Base-by-base conservation (phyloP, 1,140 invertebrate genomes). In the Drosophila kikkawai region DNA sequence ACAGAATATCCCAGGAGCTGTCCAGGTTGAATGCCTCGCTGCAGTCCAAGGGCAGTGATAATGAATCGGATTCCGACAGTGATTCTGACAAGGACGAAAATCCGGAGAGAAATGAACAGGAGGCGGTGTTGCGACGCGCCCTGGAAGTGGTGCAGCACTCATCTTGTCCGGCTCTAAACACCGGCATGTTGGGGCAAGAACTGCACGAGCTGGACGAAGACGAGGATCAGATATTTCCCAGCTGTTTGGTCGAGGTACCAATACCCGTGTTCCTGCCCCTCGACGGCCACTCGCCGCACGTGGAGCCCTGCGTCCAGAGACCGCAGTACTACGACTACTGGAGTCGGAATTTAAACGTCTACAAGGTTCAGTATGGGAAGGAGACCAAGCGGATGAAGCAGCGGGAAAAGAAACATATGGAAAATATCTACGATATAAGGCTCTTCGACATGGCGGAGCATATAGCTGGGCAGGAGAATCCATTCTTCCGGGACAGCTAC, bases 401-500 rank as follows among this genome's bases (percentile, higher is more conserved):
- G 7, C 70, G 68, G 1, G 81, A 82, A n/a, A 44, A 63, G n/a
- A 91, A 82, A 9, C 26, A 66, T 0, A 1, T 59, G 19, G 7
- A 51, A 1, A 37, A 60, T 0, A 17, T 90, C 1, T 53, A 85
- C 37, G 57, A 76, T 42, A 19, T 17, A 0, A 48, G 57, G 36
- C 11, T 90, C 6, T 90, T 47, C 12, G 70, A 85, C 3, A 41
- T 85, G 56, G 85, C 85, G 1, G 86, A 90, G 44, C 70, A 80
- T 6, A 91, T 90, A 29, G 86, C 81, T n/a, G 41, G 19, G 2
- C 75, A 82, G 42, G 78, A 81, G 12, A 82, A 90, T 41, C 3
- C 68, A 0, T 80, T 65, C 12, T 90, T 91, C 12, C 47, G 75
- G 7, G 85, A 91, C 5, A 85, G 79, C 61, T 90, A 85, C 34